Percentiles rank a stretch among this genome's conserved stretches.
Evolutionary conservation across 2,797 vertebrate species (phyloP).

Genomic region (Cercopithecus petaurista): DNA sequence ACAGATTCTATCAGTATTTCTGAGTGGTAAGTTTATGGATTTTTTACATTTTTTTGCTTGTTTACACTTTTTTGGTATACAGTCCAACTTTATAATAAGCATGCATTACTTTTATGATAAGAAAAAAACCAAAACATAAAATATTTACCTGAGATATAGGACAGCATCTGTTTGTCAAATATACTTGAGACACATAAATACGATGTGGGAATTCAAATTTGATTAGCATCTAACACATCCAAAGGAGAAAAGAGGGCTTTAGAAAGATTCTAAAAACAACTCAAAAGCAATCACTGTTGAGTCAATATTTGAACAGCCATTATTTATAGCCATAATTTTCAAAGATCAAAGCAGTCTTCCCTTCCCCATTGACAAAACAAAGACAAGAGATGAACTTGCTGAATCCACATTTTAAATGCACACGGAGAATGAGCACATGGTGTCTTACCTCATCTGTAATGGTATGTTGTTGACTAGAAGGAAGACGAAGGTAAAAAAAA

Average conservation of each 20-base stretch:
- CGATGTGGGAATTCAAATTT: slow-evolving; percentile 29
- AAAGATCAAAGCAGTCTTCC: slow-evolving; percentile 64
- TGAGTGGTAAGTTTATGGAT: background rate
- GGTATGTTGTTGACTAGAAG: slow-evolving; percentile 29
- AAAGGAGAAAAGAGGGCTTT: slow-evolving; percentile 28
- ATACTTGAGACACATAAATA: slow-evolving; percentile 37
- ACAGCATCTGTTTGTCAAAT: slow-evolving; percentile 37
- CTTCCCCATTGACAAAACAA: slow-evolving; percentile 61
- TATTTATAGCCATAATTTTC: slow-evolving; percentile 63
- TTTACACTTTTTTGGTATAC: slow-evolving; percentile 13
- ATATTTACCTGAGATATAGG: slow-evolving; percentile 23
- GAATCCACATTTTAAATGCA: slow-evolving; percentile 8
- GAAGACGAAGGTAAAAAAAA: slow-evolving; percentile 58
- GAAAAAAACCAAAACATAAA: slow-evolving; percentile 32
- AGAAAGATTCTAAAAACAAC: slow-evolving; percentile 34
- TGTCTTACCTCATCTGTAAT: slow-evolving; percentile 56
- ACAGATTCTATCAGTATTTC: slow-evolving; percentile 12
- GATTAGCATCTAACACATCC: slow-evolving; percentile 16
- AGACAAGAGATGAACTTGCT: slow-evolving; percentile 44
- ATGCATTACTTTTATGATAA: slow-evolving; percentile 35
- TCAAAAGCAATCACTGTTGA: slow-evolving; percentile 42
- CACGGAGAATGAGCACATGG: slow-evolving; percentile 39
- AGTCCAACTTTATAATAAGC: slow-evolving; percentile 6
- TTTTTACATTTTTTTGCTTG: background rate
- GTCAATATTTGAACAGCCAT: slow-evolving; percentile 49